phyloP scores from a whole-genome alignment of 92 coral and sea anemone genomes.

The Porites cylindrica region DNA sequence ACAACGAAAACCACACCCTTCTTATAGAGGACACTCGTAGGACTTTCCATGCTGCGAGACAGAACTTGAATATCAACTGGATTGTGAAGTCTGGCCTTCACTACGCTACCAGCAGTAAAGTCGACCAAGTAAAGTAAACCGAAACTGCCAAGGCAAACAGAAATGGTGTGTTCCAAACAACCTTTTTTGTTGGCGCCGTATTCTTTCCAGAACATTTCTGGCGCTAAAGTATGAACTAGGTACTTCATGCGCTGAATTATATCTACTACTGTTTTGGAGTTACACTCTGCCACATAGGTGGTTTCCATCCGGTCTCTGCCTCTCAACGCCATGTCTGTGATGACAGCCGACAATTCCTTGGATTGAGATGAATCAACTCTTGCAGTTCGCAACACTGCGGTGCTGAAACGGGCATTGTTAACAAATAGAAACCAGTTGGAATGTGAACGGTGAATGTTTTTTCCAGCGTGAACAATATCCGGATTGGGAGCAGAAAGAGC shows the following conservation, averaged over 20 bases:
- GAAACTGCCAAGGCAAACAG: constrained; percentile 38
- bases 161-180: constrained; percentile 19
- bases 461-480: constrained; percentile 45
- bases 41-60: constrained; percentile 28
- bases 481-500: constrained; percentile 46
- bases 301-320: constrained; percentile 47
- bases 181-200: constrained; percentile 42
- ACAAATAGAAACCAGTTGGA: constrained; percentile 47
- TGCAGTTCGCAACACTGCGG: constrained; percentile 45
- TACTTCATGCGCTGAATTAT: constrained; percentile 18
- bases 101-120: constrained; percentile 32
- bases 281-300: constrained; percentile 46
- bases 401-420: constrained; percentile 18
- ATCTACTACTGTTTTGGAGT: not conserved
- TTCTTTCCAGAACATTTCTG: constrained; percentile 62
- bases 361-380: constrained; percentile 48
- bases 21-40: constrained; percentile 33
- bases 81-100: constrained; percentile 44
- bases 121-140: constrained; percentile 40
- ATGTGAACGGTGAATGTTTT: constrained; percentile 46
- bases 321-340: constrained; percentile 55
- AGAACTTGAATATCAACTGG: constrained; percentile 43
- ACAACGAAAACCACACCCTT: constrained; percentile 47
- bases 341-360: constrained; percentile 39
- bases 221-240: constrained; percentile 37